Percentiles rank a stretch among this genome's conserved stretches.
phyloP scores from a whole-genome alignment of 2,113 vertebrate species.

The Lepidothrix coronata region DNA sequence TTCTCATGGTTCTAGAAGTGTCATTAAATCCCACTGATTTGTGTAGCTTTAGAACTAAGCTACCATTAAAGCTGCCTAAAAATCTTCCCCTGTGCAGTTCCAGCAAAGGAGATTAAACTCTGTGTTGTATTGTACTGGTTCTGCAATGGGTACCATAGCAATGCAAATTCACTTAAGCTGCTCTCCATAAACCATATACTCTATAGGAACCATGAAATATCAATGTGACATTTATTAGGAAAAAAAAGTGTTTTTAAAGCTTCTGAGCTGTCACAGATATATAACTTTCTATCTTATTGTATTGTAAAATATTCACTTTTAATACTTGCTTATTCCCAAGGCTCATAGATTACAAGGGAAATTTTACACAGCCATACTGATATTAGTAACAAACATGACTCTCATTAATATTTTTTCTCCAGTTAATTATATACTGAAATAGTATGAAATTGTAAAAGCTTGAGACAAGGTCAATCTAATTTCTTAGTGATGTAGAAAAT shows the following conservation, averaged over 20 bases:
- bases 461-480: conserved; percentile 39
- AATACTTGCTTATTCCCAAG: neutral
- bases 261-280: neutral
- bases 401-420: conserved; percentile 26
- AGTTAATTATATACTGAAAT: neutral
- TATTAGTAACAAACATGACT: conserved; percentile 22
- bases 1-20: neutral
- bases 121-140: neutral
- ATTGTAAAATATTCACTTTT: neutral
- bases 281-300: neutral
- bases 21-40: neutral
- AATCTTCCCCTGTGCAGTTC: neutral
- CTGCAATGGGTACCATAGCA: neutral
- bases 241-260: neutral
- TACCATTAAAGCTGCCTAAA: conserved; percentile 3
- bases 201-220: conserved; percentile 21
- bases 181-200: neutral
- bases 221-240: neutral
- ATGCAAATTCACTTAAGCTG: conserved; percentile 31
- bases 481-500: conserved; percentile 31
- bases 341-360: neutral
- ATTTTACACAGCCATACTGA: conserved; percentile 22
- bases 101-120: conserved; percentile 28
- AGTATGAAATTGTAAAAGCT: conserved; percentile 1
- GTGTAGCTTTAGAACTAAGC: conserved; percentile 32